phyloP scores from a whole-genome alignment of 2,113 vertebrate species.

The Amphilophus citrinellus region DNA sequence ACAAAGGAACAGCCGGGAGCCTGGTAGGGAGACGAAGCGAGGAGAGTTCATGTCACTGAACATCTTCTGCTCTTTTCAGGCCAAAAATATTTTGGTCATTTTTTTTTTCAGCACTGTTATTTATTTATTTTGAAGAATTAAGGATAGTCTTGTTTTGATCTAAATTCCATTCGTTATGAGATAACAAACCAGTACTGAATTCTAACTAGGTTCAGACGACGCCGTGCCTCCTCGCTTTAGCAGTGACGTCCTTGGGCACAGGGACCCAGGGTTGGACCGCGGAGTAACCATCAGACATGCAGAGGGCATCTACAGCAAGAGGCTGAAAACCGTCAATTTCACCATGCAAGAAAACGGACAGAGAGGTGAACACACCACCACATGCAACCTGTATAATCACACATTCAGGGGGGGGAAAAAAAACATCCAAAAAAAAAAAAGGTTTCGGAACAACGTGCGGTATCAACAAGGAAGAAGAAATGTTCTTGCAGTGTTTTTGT shows the following conservation, averaged over 20 bases:
- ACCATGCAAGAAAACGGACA: conserved; percentile 18
- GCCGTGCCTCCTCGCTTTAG: conserved; percentile 82
- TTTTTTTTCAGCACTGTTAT: not conserved
- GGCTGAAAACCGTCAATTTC: conserved; percentile 29
- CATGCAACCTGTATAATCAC: not conserved
- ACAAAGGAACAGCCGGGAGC: conserved; percentile 59
- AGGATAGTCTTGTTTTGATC: not conserved
- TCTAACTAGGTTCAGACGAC: conserved; percentile 85
- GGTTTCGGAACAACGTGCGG: no score
- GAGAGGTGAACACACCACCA: conserved; percentile 44
- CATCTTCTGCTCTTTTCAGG: not conserved
- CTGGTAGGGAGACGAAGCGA: not conserved
- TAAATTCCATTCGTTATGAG: not conserved
- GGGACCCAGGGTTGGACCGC: conserved; percentile 47
- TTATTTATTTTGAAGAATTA: not conserved
- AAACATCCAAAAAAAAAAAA: no score
- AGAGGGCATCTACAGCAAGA: conserved; percentile 85
- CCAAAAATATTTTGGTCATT: not conserved
- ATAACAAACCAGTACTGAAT: not conserved
- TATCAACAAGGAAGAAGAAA: no score
- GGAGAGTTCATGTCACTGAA: not conserved
- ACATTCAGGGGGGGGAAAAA: no score
- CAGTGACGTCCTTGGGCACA: conserved; percentile 66
- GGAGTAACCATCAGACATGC: conserved; percentile 68
- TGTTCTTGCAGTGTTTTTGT: no score